Conservation (phyloP, 1,140 invertebrate genomes). For the Drosophila pallidifrons region DNA sequence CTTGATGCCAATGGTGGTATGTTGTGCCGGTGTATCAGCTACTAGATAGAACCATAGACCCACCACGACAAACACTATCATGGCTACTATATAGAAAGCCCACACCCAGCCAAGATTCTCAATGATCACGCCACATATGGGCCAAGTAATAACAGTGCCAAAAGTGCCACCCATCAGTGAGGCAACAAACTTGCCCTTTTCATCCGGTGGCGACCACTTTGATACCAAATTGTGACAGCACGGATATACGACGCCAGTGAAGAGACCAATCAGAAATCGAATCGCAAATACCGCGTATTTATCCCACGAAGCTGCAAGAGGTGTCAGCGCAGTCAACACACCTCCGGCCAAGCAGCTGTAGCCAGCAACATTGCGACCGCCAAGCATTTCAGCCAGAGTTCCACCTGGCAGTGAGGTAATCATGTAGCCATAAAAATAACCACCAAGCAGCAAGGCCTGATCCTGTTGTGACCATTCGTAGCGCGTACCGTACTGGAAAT, state of each 20-base stretch:
- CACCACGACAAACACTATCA: conserved; percentile 88
- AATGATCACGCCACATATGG: conserved; percentile 88
- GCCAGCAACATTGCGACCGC: conserved; percentile 89
- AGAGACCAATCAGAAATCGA: conserved; percentile 89
- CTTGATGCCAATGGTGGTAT: conserved; percentile 90
- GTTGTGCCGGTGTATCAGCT: conserved; percentile 89
- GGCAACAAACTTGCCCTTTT: conserved; percentile 91
- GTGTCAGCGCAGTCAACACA: conserved; percentile 89
- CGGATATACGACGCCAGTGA: conserved; percentile 90
- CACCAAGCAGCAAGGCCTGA: conserved; percentile 88
- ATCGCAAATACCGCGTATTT: conserved; percentile 87
- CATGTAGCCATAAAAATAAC: conserved; percentile 89
- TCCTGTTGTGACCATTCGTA: conserved; percentile 87
- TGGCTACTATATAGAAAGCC: conserved; percentile 90
- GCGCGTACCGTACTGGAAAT: conserved; percentile 86
- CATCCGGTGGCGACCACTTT: conserved; percentile 90
- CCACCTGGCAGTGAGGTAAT: conserved; percentile 88
- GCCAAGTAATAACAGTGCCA: conserved; percentile 91
- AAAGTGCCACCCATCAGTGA: conserved; percentile 91
- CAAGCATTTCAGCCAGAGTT: conserved; percentile 90
- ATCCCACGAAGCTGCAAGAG: conserved; percentile 87
- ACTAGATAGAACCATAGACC: conserved; percentile 88
- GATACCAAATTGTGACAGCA: conserved; percentile 90
- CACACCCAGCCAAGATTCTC: conserved; percentile 89
- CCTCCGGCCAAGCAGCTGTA: conserved; percentile 87